Evolutionary conservation across 1,140 invertebrate species (phyloP).

Genomic region (Micrasema longulum): DNA sequence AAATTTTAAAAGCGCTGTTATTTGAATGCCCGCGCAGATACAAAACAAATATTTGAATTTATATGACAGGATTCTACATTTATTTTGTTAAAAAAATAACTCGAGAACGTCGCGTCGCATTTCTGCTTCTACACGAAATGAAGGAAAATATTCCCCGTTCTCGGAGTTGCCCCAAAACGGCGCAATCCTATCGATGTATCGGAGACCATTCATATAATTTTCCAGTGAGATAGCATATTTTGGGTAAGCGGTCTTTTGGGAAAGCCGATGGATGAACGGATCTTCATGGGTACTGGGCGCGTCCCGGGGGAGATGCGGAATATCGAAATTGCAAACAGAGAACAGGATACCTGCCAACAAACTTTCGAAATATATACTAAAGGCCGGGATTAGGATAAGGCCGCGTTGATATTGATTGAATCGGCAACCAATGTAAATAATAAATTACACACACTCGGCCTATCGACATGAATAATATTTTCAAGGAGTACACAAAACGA

Average conservation of each 20-base stretch:
- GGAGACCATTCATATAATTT: conserved; percentile 42
- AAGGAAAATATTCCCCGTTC: too few species aligned
- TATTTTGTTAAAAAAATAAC: too few species aligned
- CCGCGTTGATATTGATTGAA: conserved; percentile 27
- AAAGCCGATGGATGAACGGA: conserved; percentile 48
- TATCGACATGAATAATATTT: too few species aligned
- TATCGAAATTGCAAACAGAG: conserved; percentile 54
- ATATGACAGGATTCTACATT: too few species aligned
- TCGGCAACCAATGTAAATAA: conserved; percentile 19
- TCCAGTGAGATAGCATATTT: conserved; percentile 50
- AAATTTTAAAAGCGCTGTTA: too few species aligned
- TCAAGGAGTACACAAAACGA: too few species aligned
- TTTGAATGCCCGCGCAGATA: too few species aligned
- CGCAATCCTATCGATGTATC: conserved; percentile 26
- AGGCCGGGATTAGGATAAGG: background rate
- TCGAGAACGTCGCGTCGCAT: too few species aligned
- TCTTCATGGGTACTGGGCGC: conserved; percentile 26
- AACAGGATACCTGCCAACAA: conserved; percentile 26
- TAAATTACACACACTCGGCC: background rate
- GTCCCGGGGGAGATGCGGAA: conserved; percentile 44
- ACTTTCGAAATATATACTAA: conserved; percentile 24
- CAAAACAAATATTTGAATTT: too few species aligned
- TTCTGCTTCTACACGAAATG: too few species aligned
- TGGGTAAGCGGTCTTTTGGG: conserved; percentile 50
- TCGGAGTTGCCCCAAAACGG: background rate